phyloP scores from a whole-genome alignment of 1,140 invertebrate species.

The Mya arenaria region DNA sequence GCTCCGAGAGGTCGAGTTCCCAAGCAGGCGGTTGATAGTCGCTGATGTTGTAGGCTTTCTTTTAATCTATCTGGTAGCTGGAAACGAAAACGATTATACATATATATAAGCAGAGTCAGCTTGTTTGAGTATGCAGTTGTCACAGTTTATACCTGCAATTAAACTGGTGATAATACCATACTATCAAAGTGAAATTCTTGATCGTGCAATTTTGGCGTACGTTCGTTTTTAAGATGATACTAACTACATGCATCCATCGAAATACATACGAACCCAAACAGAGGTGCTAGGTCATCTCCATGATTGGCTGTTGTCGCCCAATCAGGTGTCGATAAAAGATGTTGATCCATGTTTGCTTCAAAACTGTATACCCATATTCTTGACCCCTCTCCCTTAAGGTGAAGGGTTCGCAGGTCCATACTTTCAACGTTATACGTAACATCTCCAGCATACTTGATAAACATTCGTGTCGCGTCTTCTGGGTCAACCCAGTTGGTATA shows the following conservation, averaged over 20 bases:
- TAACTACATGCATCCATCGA: too few species aligned
- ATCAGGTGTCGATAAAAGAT: background rate
- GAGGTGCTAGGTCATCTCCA: constrained; percentile 25
- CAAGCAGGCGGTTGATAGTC: background rate
- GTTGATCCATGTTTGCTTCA: background rate
- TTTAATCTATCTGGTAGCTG: background rate
- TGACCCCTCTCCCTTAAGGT: background rate
- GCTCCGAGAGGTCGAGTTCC: constrained; percentile 23
- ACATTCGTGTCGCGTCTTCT: background rate
- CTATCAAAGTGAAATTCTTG: too few species aligned
- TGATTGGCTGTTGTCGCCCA: constrained; percentile 41
- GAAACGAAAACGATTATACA: too few species aligned
- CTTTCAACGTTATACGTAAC: background rate
- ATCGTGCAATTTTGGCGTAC: too few species aligned
- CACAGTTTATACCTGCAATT: too few species aligned
- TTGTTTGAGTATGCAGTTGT: background rate
- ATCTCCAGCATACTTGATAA: background rate
- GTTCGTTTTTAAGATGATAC: too few species aligned
- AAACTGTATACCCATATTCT: constrained; percentile 5
- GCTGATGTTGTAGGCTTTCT: background rate
- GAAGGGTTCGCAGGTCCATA: background rate
- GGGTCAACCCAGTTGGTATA: constrained; percentile 34
- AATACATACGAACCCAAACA: constrained; percentile 12
- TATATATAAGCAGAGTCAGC: background rate
- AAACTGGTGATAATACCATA: too few species aligned